These are phyloP conservation scores for Ethmia dodecea DNA, from an alignment of 2,888 invertebrate genomes.

Conservation along the genomic window DNA sequence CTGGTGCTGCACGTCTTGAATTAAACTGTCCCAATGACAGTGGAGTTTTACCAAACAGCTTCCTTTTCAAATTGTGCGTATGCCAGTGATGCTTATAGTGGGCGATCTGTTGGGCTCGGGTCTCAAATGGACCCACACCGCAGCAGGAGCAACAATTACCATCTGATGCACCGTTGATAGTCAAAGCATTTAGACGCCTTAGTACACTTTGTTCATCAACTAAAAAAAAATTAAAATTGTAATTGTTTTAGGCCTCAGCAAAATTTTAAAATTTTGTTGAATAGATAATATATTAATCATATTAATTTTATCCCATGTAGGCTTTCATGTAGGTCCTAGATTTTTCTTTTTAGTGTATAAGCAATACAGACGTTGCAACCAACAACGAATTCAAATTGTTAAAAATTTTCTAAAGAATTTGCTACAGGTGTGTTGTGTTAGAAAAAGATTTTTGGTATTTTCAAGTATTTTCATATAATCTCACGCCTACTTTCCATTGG, in stretches of 20 bases:
- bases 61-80: slow-evolving; percentile 87
- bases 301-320: no score
- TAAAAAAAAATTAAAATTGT: slow-evolving; percentile 28
- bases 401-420: not conserved
- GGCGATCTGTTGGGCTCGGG: slow-evolving; percentile 80
- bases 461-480: not conserved
- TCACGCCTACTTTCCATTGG: not conserved
- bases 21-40: slow-evolving; percentile 58
- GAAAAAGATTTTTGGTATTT: not conserved
- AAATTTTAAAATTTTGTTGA: no score
- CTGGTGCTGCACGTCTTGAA: slow-evolving; percentile 54
- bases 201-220: slow-evolving; percentile 71
- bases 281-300: no score
- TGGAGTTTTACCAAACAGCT: slow-evolving; percentile 74
- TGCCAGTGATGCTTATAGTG: slow-evolving; percentile 93
- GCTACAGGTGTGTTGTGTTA: not conserved
- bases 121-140: slow-evolving; percentile 74
- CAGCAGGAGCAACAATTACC: slow-evolving; percentile 66
- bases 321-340: no score
- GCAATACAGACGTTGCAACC: no score
- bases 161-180: slow-evolving; percentile 48
- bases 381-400: not conserved
- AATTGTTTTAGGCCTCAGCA: no score
- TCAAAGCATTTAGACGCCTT: slow-evolving; percentile 54
- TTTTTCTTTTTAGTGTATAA: no score